Percentiles rank a stretch among this genome's conserved stretches.
These are phyloP conservation scores for Thymelicus acteon DNA, from an alignment of 2,888 invertebrate species.

Conservation along the genomic window DNA sequence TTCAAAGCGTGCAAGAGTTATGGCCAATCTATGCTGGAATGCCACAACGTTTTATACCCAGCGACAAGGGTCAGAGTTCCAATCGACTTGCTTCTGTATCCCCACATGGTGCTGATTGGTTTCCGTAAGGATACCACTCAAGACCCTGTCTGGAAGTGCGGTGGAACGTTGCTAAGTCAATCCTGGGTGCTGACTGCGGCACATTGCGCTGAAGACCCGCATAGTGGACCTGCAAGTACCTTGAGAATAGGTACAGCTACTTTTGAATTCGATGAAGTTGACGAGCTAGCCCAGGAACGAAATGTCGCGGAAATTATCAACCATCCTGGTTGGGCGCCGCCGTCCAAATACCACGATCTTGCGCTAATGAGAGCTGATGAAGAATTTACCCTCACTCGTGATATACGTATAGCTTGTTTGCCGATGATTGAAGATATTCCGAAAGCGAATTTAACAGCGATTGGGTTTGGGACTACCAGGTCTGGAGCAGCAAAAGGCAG, in stretches of 20 bases:
- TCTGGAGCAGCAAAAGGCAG: conserved; percentile 71
- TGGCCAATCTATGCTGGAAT: conserved; percentile 73
- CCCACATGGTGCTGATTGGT: conserved; percentile 86
- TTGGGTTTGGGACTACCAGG: conserved; percentile 86
- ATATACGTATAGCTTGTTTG: conserved; percentile 87
- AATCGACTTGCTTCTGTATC: conserved; percentile 81
- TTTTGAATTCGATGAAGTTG: conserved; percentile 76
- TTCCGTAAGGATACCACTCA: conserved; percentile 50
- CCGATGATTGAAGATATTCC: conserved; percentile 58
- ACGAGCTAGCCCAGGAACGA: conserved; percentile 81
- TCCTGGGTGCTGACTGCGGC: conserved; percentile 78
- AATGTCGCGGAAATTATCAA: conserved; percentile 66
- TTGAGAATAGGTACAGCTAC: conserved; percentile 83
- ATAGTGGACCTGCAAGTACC: conserved; percentile 77
- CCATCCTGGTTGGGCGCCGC: conserved; percentile 85
- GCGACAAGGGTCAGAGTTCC: conserved; percentile 67
- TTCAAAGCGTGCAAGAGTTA: conserved; percentile 68
- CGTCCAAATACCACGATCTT: conserved; percentile 87
- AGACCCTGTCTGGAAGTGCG: conserved; percentile 71
- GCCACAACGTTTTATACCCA: conserved; percentile 71
- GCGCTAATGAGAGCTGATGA: conserved; percentile 84
- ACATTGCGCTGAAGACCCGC: conserved; percentile 70
- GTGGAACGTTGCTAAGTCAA: conserved; percentile 71
- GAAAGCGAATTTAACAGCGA: conserved; percentile 77
- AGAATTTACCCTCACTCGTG: conserved; percentile 76